Percentiles rank a stretch among this genome's conserved stretches.
These are phyloP conservation scores for Psylliodes chrysocephalus DNA, from an alignment of 2,888 invertebrate genomes.

Conservation along the genomic window DNA sequence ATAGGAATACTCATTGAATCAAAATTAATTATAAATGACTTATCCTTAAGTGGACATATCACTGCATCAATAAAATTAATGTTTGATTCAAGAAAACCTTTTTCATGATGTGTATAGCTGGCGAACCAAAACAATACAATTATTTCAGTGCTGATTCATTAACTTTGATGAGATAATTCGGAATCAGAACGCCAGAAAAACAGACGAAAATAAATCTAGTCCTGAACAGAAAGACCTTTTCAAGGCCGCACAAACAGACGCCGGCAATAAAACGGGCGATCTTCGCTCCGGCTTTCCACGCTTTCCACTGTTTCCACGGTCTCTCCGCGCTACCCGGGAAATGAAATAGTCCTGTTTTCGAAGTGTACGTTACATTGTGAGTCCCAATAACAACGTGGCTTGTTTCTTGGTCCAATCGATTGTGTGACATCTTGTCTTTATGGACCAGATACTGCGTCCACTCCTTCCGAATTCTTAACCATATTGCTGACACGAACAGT, in stretches of 20 bases:
- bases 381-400: slow-evolving; percentile 58
- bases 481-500: slow-evolving; percentile 46
- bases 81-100: too few species aligned
- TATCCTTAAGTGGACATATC: too few species aligned
- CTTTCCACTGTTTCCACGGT: slow-evolving; percentile 33
- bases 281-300: slow-evolving; percentile 7
- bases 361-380: slow-evolving; percentile 58
- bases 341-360: slow-evolving; percentile 62
- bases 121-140: too few species aligned
- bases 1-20: too few species aligned
- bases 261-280: slow-evolving; percentile 12
- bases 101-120: too few species aligned
- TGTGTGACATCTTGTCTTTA: slow-evolving; percentile 64
- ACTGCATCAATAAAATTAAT: too few species aligned
- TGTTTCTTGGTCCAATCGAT: slow-evolving; percentile 63
- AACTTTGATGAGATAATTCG: neutral
- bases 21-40: too few species aligned
- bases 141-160: too few species aligned
- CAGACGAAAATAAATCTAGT: neutral
- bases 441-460: slow-evolving; percentile 57
- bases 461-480: slow-evolving; percentile 57
- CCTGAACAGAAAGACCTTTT: neutral
- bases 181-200: neutral
- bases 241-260: slow-evolving; percentile 12
- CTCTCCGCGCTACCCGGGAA: slow-evolving; percentile 50